Evolutionary conservation across 1,140 invertebrate genomes (phyloP), one percentile per base, ranked within the genome.

Genomic region (Atta colombica): DNA sequence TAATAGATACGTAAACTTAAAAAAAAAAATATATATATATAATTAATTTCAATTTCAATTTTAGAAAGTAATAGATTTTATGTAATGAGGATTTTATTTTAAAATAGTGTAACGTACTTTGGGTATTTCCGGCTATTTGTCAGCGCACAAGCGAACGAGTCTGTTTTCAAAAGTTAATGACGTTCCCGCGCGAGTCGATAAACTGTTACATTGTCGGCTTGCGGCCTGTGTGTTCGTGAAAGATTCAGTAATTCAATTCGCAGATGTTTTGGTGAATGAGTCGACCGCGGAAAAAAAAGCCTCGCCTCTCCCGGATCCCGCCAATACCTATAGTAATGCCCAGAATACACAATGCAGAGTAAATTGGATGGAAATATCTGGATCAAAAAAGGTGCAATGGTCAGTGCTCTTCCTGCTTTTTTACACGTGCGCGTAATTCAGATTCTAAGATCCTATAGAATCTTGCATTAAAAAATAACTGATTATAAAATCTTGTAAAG

Each of bases 141-240:
- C 77, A 80, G n/a, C 63, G 28, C 7, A 68, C 45, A 12, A 80
- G 45, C 49, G 63, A 66, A 31, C 63, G 45, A 21, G 39, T 21
- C 31, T 53, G 78, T 58, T 82, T 60, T 82, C 78, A 72, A 82
- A 82, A 82, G 68, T 82, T 72, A 82, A 72, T 45, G 55, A 61
- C 69, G 39, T 82, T 72, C 55, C 35, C 18, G 78, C 45, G 12
- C 16, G 31, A 49, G 3, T 6, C 53, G 66, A 82, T 81, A 81
- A 81, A 72, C 69, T 72, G 80, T 82, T 82, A 58, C 66, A 71
- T 81, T 81, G 78, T 71, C 21, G 63, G 3, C 18, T 45, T 3
- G 39, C 28, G 10, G 21, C 0, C 77, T 28, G 31, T 6, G 35
- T 60, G 25, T 82, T 82, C n/a, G 53, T 74, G 68, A 72, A 61